Conservation (phyloP, 2,797 vertebrate genomes). For the Sphenopsis melanotis region DNA sequence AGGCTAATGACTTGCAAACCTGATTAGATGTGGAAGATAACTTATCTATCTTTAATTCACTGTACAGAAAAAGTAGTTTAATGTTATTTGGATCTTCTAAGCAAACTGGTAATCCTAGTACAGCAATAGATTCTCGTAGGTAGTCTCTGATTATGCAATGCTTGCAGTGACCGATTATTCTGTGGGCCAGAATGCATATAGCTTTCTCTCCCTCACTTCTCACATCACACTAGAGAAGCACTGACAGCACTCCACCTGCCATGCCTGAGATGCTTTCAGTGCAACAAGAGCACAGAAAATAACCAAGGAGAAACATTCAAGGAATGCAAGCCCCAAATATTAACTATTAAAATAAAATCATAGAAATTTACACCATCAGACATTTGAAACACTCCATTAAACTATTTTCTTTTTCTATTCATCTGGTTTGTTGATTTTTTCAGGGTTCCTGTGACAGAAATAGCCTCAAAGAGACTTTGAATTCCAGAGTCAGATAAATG, state of each 20-base stretch:
- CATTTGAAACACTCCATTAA: not conserved
- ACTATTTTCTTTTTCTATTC: not conserved
- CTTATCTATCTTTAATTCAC: not conserved
- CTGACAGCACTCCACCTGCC: not conserved
- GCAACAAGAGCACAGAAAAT: not conserved
- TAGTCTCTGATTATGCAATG: not conserved
- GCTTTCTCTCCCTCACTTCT: not conserved
- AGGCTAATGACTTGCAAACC: not conserved
- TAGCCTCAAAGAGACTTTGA: not conserved
- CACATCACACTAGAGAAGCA: not conserved
- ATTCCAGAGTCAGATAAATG: not conserved
- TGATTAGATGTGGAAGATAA: not conserved
- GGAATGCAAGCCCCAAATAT: not conserved
- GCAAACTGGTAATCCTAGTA: rapidly evolving
- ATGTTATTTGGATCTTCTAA: not conserved
- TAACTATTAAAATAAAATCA: not conserved
- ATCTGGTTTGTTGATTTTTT: not conserved
- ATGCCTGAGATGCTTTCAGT: not conserved
- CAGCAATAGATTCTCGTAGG: not conserved
- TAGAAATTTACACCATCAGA: not conserved
- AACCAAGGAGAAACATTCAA: not conserved
- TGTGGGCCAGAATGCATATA: not conserved
- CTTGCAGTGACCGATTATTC: not conserved
- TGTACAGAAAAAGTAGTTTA: not conserved
- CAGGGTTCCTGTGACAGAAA: not conserved